Conservation (phyloP, 2,797 vertebrate species). For the Pseudochirops cupreus region DNA sequence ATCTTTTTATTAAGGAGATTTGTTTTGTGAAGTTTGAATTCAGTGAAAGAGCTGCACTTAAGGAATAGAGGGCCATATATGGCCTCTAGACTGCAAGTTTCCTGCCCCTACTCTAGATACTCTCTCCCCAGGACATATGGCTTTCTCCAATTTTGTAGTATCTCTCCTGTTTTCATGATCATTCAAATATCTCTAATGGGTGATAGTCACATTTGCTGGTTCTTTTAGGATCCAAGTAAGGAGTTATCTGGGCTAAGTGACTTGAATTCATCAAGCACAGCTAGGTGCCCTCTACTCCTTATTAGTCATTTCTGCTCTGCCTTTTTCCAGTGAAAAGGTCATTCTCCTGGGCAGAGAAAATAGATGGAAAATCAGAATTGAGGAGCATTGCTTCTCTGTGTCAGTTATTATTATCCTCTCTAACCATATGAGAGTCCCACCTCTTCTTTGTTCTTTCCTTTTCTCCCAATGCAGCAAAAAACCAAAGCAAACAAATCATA, state of each 20-base stretch:
- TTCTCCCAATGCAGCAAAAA: neutral
- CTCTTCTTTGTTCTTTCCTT: neutral
- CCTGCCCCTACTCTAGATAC: neutral
- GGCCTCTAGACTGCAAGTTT: too few species aligned
- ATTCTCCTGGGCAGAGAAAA: neutral
- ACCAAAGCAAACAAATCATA: neutral
- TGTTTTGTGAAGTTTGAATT: too few species aligned
- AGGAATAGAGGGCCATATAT: too few species aligned
- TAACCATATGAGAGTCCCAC: neutral
- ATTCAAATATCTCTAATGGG: neutral
- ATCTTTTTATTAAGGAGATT: too few species aligned
- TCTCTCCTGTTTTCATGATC: neutral
- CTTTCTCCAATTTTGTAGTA: neutral
- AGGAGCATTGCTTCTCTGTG: neutral
- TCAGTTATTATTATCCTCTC: neutral
- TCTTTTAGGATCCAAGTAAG: neutral
- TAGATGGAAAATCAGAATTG: neutral
- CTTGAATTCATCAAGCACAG: neutral
- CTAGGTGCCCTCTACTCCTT: neutral
- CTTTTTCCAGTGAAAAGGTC: neutral
- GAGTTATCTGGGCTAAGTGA: neutral
- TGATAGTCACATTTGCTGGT: neutral
- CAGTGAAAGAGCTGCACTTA: too few species aligned
- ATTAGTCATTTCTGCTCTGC: neutral
- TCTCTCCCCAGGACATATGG: neutral